Percentiles rank a stretch among this genome's conserved stretches.
Conservation (phyloP, 2,888 invertebrate genomes). For the Mythimna vitellina region DNA sequence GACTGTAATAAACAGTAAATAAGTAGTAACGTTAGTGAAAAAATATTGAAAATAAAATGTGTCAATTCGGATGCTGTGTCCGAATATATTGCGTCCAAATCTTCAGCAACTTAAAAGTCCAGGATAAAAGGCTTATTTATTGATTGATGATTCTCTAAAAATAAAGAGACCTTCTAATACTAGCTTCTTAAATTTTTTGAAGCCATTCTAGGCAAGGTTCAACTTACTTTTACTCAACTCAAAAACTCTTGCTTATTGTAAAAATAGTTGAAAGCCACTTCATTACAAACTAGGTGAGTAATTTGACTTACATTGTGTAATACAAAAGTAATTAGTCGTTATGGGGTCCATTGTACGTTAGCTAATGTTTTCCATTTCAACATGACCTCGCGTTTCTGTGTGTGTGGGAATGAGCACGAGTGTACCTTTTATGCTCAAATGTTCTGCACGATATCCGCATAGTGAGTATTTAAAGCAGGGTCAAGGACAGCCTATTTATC, state of each 20-base stretch:
- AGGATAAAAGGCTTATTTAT: too few species aligned
- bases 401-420: constrained; percentile 76
- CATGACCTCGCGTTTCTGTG: constrained; percentile 70
- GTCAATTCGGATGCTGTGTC: too few species aligned
- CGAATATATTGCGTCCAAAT: too few species aligned
- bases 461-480: constrained; percentile 55
- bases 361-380: constrained; percentile 75
- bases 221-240: not conserved
- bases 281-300: constrained; percentile 39
- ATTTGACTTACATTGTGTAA: constrained; percentile 66
- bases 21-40: too few species aligned
- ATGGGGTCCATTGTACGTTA: constrained; percentile 73
- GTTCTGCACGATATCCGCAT: constrained; percentile 47
- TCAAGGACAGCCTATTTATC: constrained; percentile 49
- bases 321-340: constrained; percentile 65
- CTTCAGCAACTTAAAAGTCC: too few species aligned
- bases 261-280: constrained; percentile 23
- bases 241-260: constrained; percentile 9
- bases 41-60: too few species aligned
- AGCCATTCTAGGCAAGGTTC: too few species aligned
- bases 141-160: too few species aligned
- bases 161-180: too few species aligned
- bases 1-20: too few species aligned
- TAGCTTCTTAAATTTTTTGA: too few species aligned
- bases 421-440: constrained; percentile 59